Base-by-base conservation (phyloP, 2,113 vertebrate species). In the Dicentrarchus labrax region DNA sequence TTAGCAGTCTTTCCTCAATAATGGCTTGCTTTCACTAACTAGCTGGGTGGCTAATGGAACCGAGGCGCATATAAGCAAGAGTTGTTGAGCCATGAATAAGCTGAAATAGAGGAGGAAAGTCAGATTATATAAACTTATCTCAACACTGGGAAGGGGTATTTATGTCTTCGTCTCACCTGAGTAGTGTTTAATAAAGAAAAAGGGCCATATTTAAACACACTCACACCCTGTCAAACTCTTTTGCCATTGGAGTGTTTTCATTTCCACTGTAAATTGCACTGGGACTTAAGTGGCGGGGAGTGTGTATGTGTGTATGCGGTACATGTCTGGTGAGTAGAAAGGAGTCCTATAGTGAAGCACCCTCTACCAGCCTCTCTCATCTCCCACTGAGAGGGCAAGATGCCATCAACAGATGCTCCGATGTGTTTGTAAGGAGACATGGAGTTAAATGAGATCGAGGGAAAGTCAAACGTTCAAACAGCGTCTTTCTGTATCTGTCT, bases 211-310 rank as follows among this genome's bases (percentile, higher is more conserved):
- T 82, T 91, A 89, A 92, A 89, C 87, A 76, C 76, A 75, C 88
- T 83, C 82, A 62, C 82, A 12, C 36, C 83, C 67, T 75, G 82
- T 91, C 92, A 91, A 75, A 86, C 57, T 71, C 83, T 50, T 30
- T 68, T 30, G 57, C 66, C 68, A 38, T 17, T 62, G 39, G 72
- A 87, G 75, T 76, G 83, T 89, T 93, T 93, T 89, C 86, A 92
- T 92, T 92, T 86, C 83, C 77, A 88, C 83, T 87, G 88, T 85
- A 89, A 94, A 93, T 94, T 92, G 79, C 77, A 79, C 69, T 53
- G 92, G 85, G 91, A 90, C 74, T 68, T 82, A 68, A 89, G 91
- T 68, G 85, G 73, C 59, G 0, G 9, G 3, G 36, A 41, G 24
- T 47, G 72, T 83, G 70, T 69, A 5, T 72, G 68, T 77, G 72